Evolutionary conservation across 2,888 invertebrate species (phyloP).

Genomic region (Rhingia campestris): DNA sequence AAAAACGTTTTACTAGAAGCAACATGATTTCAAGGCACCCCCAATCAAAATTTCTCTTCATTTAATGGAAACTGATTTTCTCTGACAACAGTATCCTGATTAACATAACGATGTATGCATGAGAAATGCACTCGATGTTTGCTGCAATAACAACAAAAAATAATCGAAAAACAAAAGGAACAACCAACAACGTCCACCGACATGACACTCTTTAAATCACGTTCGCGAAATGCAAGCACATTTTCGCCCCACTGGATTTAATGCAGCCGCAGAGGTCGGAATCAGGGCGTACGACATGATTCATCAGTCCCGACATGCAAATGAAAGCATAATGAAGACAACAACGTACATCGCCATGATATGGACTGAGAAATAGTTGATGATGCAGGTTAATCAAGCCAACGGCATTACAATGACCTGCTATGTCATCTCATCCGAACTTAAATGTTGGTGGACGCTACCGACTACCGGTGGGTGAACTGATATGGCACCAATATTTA

Average conservation of each 20-base stretch:
- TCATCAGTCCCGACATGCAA: background rate
- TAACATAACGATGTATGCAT: background rate
- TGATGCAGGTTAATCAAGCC: background rate
- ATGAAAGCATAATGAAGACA: slow-evolving; percentile 9
- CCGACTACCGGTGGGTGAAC: too few relatives aligned
- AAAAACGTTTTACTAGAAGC: too few relatives aligned
- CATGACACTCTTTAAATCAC: background rate
- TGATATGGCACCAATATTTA: too few relatives aligned
- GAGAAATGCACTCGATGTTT: background rate
- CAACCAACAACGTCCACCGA: background rate
- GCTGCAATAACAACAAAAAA: background rate
- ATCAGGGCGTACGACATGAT: background rate
- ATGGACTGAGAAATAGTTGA: slow-evolving; percentile 5
- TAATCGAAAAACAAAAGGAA: background rate
- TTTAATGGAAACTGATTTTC: too few relatives aligned
- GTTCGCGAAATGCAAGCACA: too few relatives aligned
- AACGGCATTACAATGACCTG: background rate
- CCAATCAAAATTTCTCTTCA: too few relatives aligned
- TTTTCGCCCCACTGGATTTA: too few relatives aligned
- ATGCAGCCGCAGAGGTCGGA: background rate
- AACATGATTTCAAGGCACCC: too few relatives aligned
- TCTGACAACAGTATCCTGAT: background rate
- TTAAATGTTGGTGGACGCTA: background rate
- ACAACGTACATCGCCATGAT: background rate
- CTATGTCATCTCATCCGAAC: background rate